A percentile compares a stretch with the other conserved stretches of the same genome.
phyloP scores from a whole-genome alignment of 2,888 invertebrate species.

The Aleiodes testaceus region DNA sequence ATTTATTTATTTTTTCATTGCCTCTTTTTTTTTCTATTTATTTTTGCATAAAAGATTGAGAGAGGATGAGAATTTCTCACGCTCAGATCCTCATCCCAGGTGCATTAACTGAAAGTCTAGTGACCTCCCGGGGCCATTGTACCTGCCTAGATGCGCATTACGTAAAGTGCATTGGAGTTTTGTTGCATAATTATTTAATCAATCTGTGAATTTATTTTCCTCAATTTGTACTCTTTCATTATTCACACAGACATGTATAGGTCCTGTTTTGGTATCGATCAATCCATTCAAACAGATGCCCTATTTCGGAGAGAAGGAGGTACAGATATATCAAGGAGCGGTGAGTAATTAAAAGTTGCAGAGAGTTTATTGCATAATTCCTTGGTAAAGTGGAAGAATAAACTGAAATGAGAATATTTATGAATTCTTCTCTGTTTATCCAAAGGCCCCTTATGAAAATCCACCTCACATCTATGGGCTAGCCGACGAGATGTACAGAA shows the following conservation, averaged over 20 bases:
- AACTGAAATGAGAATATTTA: too few relatives aligned
- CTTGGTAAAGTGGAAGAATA: not conserved
- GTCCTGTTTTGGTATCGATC: conserved; percentile 78
- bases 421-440: not conserved
- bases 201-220: conserved; percentile 25
- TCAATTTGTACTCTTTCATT: conserved; percentile 15
- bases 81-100: conserved; percentile 33
- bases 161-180: not conserved
- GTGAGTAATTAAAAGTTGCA: conserved; percentile 65
- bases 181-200: conserved; percentile 27
- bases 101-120: conserved; percentile 29
- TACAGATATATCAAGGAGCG: conserved; percentile 77
- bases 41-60: conserved; percentile 30
- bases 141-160: not conserved
- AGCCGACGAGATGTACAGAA: conserved; percentile 82
- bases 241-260: conserved; percentile 77
- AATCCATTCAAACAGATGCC: conserved; percentile 79
- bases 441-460: conserved; percentile 80
- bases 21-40: too few relatives aligned
- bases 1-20: too few relatives aligned
- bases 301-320: conserved; percentile 79
- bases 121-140: conserved; percentile 38
- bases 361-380: conserved; percentile 15
- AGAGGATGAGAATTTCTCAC: conserved; percentile 42
- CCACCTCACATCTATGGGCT: conserved; percentile 82